Evolutionary conservation across 2,113 vertebrate species (phyloP).

Genomic region (Numenius arquata): DNA sequence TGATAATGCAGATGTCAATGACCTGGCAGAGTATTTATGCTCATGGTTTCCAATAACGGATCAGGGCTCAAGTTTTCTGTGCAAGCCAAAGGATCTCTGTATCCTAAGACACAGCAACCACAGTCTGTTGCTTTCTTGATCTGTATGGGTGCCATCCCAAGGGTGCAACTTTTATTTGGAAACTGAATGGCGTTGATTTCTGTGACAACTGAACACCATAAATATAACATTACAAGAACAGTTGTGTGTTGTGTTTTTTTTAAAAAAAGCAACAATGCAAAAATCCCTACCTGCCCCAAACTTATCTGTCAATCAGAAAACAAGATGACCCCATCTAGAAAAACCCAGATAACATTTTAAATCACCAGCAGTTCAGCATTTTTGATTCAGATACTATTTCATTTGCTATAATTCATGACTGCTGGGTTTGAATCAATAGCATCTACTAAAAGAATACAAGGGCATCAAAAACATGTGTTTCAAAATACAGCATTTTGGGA

Average conservation of each 20-base stretch:
- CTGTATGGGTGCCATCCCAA: not conserved
- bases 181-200: not conserved
- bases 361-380: not conserved
- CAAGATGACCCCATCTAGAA: not conserved
- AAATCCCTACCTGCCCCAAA: not conserved
- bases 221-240: not conserved
- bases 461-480: not conserved
- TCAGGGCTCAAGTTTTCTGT: not conserved
- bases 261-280: not conserved
- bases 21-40: not conserved
- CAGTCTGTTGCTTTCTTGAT: not conserved
- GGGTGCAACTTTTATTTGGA: not conserved
- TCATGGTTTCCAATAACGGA: conserved; percentile 9
- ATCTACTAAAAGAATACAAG: not conserved
- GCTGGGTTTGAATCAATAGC: not conserved
- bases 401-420: not conserved
- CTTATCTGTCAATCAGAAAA: not conserved
- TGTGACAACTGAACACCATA: not conserved
- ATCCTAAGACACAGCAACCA: not conserved
- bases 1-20: not conserved
- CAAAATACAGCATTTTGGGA: not conserved
- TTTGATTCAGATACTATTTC: not conserved
- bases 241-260: not conserved
- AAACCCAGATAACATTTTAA: not conserved
- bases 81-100: not conserved